Evolutionary conservation across 2,888 invertebrate genomes (phyloP).

Genomic region (Lasioglossum villosulum): DNA sequence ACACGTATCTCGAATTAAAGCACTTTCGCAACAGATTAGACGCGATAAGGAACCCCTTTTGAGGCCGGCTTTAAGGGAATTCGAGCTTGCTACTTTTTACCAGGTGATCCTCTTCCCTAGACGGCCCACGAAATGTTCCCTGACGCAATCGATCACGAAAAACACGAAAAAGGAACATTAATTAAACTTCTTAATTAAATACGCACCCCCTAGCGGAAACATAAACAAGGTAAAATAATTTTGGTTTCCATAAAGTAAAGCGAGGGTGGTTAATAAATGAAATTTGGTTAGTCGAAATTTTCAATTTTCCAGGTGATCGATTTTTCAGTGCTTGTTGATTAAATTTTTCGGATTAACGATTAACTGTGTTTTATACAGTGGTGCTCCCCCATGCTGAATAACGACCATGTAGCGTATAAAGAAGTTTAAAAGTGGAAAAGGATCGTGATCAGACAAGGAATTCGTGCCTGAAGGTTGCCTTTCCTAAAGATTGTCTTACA

Average conservation of each 20-base stretch:
- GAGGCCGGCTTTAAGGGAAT: not conserved
- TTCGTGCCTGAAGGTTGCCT: not conserved
- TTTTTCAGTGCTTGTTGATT: not conserved
- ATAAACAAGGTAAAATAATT: not conserved
- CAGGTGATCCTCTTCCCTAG: not conserved
- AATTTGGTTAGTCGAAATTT: not conserved
- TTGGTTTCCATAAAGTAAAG: not conserved
- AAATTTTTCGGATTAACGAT: not conserved
- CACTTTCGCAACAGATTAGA: constrained; percentile 15
- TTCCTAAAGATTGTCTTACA: not conserved
- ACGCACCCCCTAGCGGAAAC: not conserved
- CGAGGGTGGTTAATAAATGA: not conserved
- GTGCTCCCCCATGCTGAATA: not conserved
- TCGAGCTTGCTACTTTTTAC: constrained; percentile 12
- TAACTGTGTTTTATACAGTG: not conserved
- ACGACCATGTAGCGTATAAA: not conserved
- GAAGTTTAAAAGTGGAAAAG: not conserved
- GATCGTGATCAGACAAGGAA: not conserved
- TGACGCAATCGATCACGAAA: not conserved
- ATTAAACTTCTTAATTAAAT: not conserved
- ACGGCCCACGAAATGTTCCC: not conserved
- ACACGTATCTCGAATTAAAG: constrained; percentile 26
- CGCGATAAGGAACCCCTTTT: constrained; percentile 1
- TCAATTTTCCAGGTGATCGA: not conserved
- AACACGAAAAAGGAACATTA: not conserved